Evolutionary conservation across 2,888 invertebrate species (phyloP), one percentile per base, ranked within the genome.

Genomic region (Agrypnus murinus): DNA sequence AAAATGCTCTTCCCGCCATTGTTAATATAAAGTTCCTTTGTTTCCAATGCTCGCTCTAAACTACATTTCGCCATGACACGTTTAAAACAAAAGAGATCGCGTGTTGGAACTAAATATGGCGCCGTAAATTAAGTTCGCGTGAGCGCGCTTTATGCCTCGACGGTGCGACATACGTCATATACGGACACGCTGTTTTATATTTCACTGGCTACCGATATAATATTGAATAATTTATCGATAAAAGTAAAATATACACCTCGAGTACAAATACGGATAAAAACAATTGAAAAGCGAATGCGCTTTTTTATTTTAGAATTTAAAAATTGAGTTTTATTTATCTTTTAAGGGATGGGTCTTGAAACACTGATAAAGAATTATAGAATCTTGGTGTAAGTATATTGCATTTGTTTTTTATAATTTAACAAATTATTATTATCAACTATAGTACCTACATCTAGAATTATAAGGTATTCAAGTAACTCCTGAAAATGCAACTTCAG

Each of bases 91-190:
- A 85, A 84, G 84, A 81, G 82, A 84, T 85, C 85, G 85, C 85
- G 85, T 85, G 84, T 82, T 82, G 79, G 84, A 83, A 84, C 83
- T 84, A 85, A 85, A 85, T 85, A 85, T 85, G 85, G 85, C 85
- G 84, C 79, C 82, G 84, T 85, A 84, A 85, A 85, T 84, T 85
- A 84, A 82, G 84, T 82, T 85, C 80, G 85, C 85, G 85, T 85
- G 85, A 84, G 83, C 82, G 81, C 79, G 83, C 84, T 84, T 84
- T 84, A 83, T 81, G 79, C 80, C 77, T 77, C 77, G 72, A 71
- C 77, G 73, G 79, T 77, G 79, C 79, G 82, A 83, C 83, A 81
- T 83, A 82, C 83, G 83, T 83, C 83, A 83, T 80, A 81, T 63
- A 59, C 57, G 68, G 64, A 74, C 74, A 73, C 65, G 71, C 68